A percentile compares a stretch with the other conserved stretches of the same genome.
Evolutionary conservation across 35 echinoderm and acorn worm species (phyloP).

Genomic region (Lytechinus pictus): DNA sequence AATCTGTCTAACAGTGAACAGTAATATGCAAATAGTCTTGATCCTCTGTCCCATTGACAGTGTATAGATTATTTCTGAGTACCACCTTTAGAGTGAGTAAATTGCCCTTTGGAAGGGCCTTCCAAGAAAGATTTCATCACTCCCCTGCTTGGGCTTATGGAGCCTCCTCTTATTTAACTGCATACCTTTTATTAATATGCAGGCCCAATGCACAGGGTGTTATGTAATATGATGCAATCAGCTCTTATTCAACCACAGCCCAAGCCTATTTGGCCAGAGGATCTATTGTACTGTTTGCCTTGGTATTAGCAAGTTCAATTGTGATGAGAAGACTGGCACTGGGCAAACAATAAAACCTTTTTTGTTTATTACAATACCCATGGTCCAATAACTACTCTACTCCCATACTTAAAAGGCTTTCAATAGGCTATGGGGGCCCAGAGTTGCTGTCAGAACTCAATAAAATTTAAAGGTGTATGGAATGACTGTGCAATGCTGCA

Average conservation of each 20-base stretch:
- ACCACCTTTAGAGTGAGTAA: neutral
- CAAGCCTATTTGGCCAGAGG: neutral
- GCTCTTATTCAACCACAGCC: neutral
- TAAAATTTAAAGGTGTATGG: neutral
- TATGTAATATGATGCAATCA: constrained; percentile 6
- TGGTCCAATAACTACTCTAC: neutral
- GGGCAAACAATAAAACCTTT: neutral
- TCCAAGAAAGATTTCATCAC: neutral
- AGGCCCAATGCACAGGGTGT: neutral
- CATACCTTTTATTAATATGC: neutral
- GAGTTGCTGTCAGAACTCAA: neutral
- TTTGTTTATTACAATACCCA: neutral
- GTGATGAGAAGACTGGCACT: neutral
- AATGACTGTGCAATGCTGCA: neutral
- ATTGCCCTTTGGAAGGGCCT: neutral
- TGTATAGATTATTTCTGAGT: neutral
- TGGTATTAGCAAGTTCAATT: constrained; percentile 44
- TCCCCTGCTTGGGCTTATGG: neutral
- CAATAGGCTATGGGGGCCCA: neutral
- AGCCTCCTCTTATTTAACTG: neutral
- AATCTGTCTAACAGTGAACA: neutral
- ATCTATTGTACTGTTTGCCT: neutral
- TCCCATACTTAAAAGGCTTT: neutral
- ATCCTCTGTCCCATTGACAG: neutral
- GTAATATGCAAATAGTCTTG: neutral